Percentiles rank a stretch among this genome's conserved stretches.
These are phyloP conservation scores for Emydocephalus ijimae DNA, from an alignment of 2,113 vertebrate genomes.

Conservation along the genomic window DNA sequence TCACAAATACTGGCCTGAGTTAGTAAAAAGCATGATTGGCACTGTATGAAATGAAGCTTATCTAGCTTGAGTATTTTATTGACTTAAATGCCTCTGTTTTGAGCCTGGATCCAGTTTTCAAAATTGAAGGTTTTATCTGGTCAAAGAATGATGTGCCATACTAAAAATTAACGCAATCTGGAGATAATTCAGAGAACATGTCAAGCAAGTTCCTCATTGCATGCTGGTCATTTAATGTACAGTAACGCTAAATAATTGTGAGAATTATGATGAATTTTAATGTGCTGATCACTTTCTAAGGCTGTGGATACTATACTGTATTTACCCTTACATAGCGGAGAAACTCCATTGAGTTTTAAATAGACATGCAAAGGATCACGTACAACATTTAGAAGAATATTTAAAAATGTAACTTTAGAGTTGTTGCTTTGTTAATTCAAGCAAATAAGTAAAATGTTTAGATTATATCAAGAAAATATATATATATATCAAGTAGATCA, in stretches of 20 bases:
- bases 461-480: not conserved
- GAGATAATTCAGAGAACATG: not conserved
- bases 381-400: not conserved
- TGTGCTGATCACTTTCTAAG: not conserved
- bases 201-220: not conserved
- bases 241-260: not conserved
- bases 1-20: not conserved
- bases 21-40: not conserved
- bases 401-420: not conserved
- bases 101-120: not conserved
- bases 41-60: not conserved
- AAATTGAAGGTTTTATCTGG: not conserved
- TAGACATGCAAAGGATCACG: not conserved
- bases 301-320: not conserved
- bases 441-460: not conserved
- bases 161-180: not conserved
- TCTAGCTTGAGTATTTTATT: not conserved
- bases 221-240: not conserved
- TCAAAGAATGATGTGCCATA: not conserved
- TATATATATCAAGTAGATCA: not conserved
- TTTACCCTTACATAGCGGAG: not conserved
- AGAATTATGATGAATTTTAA: not conserved
- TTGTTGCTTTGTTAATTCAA: not conserved
- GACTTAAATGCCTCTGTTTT: not conserved
- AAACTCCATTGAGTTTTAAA: not conserved